Evolutionary conservation across 1,140 invertebrate species (phyloP).

Genomic region (Periplaneta americana): DNA sequence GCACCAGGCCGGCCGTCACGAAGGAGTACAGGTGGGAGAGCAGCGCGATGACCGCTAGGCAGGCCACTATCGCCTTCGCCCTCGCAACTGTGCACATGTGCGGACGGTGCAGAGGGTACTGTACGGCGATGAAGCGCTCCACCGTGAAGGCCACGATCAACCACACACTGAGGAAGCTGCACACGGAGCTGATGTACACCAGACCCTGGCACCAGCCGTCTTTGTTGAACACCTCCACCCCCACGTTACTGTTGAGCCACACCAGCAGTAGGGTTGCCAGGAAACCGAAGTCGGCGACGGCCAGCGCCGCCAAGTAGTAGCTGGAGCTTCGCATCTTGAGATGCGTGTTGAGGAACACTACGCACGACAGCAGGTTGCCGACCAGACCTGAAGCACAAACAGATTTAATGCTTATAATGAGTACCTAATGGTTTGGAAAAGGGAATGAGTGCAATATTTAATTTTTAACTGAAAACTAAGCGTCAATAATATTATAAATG

Average conservation of each 20-base stretch:
- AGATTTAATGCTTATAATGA: no score
- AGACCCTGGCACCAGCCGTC: constrained; percentile 50
- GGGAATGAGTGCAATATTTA: no score
- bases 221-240: constrained; percentile 43
- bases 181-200: constrained; percentile 50
- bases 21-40: constrained; percentile 47
- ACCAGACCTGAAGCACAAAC: constrained; percentile 37
- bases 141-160: constrained; percentile 58
- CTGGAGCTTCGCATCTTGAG: constrained; percentile 49
- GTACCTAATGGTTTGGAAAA: no score
- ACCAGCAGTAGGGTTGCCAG: constrained; percentile 44
- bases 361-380: constrained; percentile 48
- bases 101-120: constrained; percentile 55
- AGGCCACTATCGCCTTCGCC: constrained; percentile 47
- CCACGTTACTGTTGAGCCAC: constrained; percentile 45
- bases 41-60: constrained; percentile 38
- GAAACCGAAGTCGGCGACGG: constrained; percentile 48
- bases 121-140: constrained; percentile 58
- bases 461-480: no score
- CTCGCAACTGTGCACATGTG: constrained; percentile 54
- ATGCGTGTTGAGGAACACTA: constrained; percentile 51
- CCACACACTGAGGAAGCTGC: constrained; percentile 53
- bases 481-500: no score
- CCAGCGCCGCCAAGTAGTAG: constrained; percentile 51
- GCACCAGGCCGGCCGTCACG: constrained; percentile 39